Evolutionary conservation across 2,888 invertebrate genomes (phyloP), one percentile per base, ranked within the genome.

Genomic region (Acronicta aceris): DNA sequence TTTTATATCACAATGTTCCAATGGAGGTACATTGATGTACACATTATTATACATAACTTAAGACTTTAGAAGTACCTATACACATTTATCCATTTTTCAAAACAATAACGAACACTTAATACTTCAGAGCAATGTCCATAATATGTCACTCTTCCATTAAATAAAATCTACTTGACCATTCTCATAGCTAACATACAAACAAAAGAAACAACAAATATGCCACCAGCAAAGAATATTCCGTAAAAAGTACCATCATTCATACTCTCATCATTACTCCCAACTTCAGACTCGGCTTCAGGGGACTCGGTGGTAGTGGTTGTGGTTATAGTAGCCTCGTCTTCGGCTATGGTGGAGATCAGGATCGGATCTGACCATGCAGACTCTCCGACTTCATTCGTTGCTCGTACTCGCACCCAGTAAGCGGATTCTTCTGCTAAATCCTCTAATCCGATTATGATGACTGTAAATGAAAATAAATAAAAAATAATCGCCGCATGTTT

Each of bases 181-280:
- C 85, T 88, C 71, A 90, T 81, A 15, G 65, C 64, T 55, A 90
- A 86, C 83, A 88, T 87, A 63, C 87, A 90, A 2, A 79, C 84
- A 9, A 87, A 83, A 12, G 84, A 78, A 0, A 89, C 51, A 0
- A 91, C 75, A 17, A 87, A 54, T 41, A 93, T 84, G 5, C 87
- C 89, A 13, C 85, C 89, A 9, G 85, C 83, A 40, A 91, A 91
- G 61, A 93, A 88, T 51, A 93, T 79, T 0, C 91, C 91, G 51
- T 89, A 91, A 47, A 90, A 89, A 7, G 85, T 83, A 8, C 67
- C 47, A 21, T 79, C 78, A 5, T 60, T 73, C 15, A 69, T 64
- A 16, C 72, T 65, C 2, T 49, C 46, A 5, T 61, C 62, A 21
- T 65, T 65, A 21, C 58, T 64, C 33, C 17, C 13, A 2, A 51